Conservation (phyloP, 1,140 invertebrate genomes). For the Episyrphus balteatus region DNA sequence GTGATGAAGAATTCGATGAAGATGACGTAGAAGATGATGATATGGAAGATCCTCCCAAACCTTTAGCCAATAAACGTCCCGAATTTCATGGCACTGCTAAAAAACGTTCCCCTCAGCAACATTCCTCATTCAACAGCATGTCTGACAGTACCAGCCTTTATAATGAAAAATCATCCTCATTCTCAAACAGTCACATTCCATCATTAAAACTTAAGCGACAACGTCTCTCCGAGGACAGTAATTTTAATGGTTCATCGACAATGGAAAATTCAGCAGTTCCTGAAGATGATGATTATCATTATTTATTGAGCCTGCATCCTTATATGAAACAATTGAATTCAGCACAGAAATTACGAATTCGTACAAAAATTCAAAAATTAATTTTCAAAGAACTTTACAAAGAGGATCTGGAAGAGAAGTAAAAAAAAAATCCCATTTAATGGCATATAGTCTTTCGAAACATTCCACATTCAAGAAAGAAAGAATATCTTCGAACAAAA, state of each 20-base stretch:
- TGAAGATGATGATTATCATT: constrained; percentile 36
- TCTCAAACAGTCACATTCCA: constrained; percentile 31
- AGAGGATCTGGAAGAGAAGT: constrained; percentile 30
- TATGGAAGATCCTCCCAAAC: constrained; percentile 5
- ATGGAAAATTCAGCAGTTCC: constrained; percentile 25
- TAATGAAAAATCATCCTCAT: constrained; percentile 4
- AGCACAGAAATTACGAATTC: constrained; percentile 31
- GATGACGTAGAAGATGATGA: constrained; percentile 24
- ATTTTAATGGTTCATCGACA: constrained; percentile 33
- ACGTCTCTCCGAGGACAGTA: constrained; percentile 30
- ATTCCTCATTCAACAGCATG: too few species aligned
- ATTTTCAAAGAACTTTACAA: constrained; percentile 37
- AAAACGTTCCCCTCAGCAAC: too few species aligned
- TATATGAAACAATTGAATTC: constrained; percentile 34
- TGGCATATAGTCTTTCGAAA: too few species aligned
- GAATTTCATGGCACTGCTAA: too few species aligned
- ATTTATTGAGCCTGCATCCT: constrained; percentile 32
- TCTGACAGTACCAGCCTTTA: too few species aligned
- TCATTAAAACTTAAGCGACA: constrained; percentile 29
- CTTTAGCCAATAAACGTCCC: too few species aligned
- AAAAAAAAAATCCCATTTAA: too few species aligned
- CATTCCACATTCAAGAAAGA: too few species aligned
- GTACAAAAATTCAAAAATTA: constrained; percentile 36
- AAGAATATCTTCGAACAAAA: too few species aligned
- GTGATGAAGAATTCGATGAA: constrained; percentile 32